Base-by-base conservation (phyloP, 2,797 vertebrate species). In the Todus mexicanus region DNA sequence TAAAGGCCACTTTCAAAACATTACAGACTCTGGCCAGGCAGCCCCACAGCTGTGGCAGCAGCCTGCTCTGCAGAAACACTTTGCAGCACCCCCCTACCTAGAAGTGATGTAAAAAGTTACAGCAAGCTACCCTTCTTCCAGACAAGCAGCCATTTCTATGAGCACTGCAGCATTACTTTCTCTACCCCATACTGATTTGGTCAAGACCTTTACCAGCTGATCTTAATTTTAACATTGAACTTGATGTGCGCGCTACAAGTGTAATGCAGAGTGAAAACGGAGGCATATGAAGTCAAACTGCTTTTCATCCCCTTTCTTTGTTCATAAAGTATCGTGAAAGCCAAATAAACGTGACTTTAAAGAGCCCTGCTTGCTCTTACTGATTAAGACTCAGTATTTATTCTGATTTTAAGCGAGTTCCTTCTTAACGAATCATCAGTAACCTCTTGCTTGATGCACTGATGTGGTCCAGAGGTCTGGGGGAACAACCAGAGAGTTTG, bases 1-100 rank as follows among this genome's bases (percentile, higher is more conserved):
- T 76, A 87, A 93, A 95, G 88, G 78, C n/a, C 69, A 71, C 73
- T 81, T 93, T 82, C 80, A 57, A 74, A 81, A 69, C 27, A 13
- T 21, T 3, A 2, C 75, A 21, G 83, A 37, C 43, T 9, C 2
- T n/a, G n/a, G 47, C 74, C 27, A 5, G 0, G 5, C 53, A 21
- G 78, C 48, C 15, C 10, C 18, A 8, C 54, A 75, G 78, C 85
- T 77, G 80, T 4, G 26, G 68, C 53, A 65, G 71, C 35, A n/a
- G 78, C 10, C 87, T 61, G 70, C 85, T 66, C 68, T 53, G 66
- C 74, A 84, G 68, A 72, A 83, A 60, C 70, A 26, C 56, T 27
- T 27, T 7, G 43, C 43, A 21, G 70, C 80, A 42, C 40, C 9
- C 57, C 54, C 21, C 3, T 9, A 48, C n/a, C 15, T 6, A 35